Base-by-base conservation (phyloP, 2,797 vertebrate species). In the Glyptemys insculpta region DNA sequence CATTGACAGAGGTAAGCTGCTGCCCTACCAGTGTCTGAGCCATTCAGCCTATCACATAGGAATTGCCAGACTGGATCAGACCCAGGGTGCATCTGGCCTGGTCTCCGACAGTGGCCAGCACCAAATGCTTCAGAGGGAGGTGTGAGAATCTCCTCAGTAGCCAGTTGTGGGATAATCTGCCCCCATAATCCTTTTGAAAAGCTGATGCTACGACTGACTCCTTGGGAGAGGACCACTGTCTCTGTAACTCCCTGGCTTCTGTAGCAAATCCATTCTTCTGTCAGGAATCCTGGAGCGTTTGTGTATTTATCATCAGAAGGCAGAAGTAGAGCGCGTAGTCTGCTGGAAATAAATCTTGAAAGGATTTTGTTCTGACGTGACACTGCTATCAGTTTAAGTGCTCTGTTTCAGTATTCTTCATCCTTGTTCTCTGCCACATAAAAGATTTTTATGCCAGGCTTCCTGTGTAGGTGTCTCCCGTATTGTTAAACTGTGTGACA, bases 401-500 rank as follows among this genome's bases (percentile, higher is more conserved):
- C 86, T 93, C 41, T 84, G 41, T 87, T 93, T 79, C 72, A 12
- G 79, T 93, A 93, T 88, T 79, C 86, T 29, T 78, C 87, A 90
- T 94, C 49, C 88, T 86, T 72, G 81, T 89, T 86, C 57, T 89
- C 81, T 96, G 91, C 62, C 90, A 68, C 74, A 52, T 84, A 83
- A 62, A 93, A 96, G 91, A 78, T 84, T 92, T 92, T 94, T 82
- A 41, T 88, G 87, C 49, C 4, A 47, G 59, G 57, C 82, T 95
- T 94, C 72, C 81, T 29, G 89, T 56, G 52, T 85, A 88, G 94
- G 94, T 86, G 86, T 76, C 81, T 54, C 74, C 82, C 88, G 86
- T 89, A 89, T 94, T 5, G 15, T 96, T 88, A 62, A 19, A 50
- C 87, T 90, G 87, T 87, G 56, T 85, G 68, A 91, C 96, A 94